phyloP scores from a whole-genome alignment of 2,797 vertebrate species.

The Sebastes minor region DNA sequence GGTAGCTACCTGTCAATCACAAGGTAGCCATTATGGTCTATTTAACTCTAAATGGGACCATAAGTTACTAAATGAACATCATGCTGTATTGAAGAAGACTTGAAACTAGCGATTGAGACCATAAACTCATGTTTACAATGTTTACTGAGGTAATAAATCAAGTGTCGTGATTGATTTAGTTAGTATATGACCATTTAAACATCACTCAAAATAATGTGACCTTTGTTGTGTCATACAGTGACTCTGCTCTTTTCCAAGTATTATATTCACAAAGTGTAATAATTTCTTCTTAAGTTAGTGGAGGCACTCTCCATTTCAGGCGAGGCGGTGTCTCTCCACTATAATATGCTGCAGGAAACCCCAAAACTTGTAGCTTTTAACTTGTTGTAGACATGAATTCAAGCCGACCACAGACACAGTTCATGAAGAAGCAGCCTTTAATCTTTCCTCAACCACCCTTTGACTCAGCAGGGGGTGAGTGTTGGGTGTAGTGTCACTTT shows the following conservation, averaged over 20 bases:
- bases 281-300: background rate
- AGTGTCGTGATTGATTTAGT: background rate
- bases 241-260: background rate
- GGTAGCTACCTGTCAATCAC: too few relatives aligned
- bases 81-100: too few relatives aligned
- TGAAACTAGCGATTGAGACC: too few relatives aligned
- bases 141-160: too few relatives aligned
- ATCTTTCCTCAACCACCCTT: constrained; percentile 1
- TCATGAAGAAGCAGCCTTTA: constrained; percentile 2
- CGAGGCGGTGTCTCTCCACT: background rate
- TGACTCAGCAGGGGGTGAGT: background rate
- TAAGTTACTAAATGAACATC: too few relatives aligned
- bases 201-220: background rate
- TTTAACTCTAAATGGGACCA: too few relatives aligned
- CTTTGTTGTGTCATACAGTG: background rate
- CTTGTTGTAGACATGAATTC: background rate
- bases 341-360: background rate
- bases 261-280: background rate
- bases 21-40: too few relatives aligned
- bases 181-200: background rate
- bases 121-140: too few relatives aligned
- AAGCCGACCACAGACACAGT: background rate
- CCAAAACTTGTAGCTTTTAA: background rate
- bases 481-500: background rate
- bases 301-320: background rate